Percentiles rank a stretch among this genome's conserved stretches.
phyloP scores from a whole-genome alignment of 2,113 vertebrate species.

The Craseonycteris thonglongyai region DNA sequence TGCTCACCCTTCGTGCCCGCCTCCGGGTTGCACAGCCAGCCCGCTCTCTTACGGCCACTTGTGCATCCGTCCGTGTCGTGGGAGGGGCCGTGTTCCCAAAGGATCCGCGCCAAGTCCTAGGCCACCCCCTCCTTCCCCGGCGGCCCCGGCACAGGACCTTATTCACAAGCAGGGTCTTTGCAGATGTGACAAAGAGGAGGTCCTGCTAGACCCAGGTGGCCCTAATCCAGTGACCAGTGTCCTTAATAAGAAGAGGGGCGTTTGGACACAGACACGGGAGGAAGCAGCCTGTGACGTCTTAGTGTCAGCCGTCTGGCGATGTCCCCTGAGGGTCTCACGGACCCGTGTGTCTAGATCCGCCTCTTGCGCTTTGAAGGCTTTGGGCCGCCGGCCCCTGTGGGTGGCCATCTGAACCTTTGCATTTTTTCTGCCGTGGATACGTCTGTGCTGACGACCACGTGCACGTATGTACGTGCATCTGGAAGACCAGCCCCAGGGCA shows the following conservation, averaged over 20 bases:
- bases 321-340: accelerated
- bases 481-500: too few species aligned
- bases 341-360: accelerated
- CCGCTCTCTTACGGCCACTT: accelerated
- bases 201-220: neutral
- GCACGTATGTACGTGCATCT: too few species aligned
- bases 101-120: neutral
- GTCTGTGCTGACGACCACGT: accelerated
- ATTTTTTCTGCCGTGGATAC: accelerated
- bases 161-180: neutral
- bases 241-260: neutral
- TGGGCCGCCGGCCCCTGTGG: accelerated
- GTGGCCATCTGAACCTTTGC: neutral
- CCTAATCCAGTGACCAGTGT: neutral
- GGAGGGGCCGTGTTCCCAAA: neutral
- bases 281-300: too few species aligned
- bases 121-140: too few species aligned
- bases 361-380: neutral
- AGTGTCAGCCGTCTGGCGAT: accelerated
- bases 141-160: accelerated
- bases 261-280: neutral
- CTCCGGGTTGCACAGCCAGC: neutral
- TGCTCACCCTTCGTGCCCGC: neutral
- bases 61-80: accelerated
- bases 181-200: neutral